These are phyloP conservation scores for Forficula auricularia DNA, from an alignment of 1,140 invertebrate species.

Conservation along the genomic window DNA sequence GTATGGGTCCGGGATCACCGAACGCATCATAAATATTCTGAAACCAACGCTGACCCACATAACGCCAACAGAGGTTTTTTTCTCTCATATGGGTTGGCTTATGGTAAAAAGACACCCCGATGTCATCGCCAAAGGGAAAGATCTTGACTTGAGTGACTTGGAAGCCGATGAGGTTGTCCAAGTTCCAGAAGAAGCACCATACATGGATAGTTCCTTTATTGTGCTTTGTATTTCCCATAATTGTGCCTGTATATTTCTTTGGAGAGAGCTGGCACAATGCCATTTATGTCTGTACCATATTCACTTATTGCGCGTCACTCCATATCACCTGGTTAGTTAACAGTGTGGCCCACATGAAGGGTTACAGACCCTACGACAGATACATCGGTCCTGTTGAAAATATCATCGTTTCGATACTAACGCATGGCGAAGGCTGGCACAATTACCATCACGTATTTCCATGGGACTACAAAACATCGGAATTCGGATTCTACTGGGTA, in stretches of 20 bases:
- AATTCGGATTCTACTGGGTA: conserved; percentile 19
- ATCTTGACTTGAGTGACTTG: conserved; percentile 36
- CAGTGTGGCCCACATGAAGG: conserved; percentile 48
- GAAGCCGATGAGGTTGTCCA: conserved; percentile 34
- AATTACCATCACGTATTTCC: conserved; percentile 67
- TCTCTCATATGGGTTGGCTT: conserved; percentile 45
- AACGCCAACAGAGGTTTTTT: conserved; percentile 46
- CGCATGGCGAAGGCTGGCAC: conserved; percentile 50
- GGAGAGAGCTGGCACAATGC: conserved; percentile 28
- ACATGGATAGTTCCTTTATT: conserved; percentile 18
- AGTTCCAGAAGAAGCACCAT: conserved; percentile 28
- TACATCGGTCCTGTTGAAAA: conserved; percentile 39
- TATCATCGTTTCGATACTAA: conserved; percentile 34
- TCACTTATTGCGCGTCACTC: conserved; percentile 34
- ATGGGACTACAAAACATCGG: conserved; percentile 29
- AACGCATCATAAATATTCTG: conserved; percentile 45
- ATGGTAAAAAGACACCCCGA: conserved; percentile 42
- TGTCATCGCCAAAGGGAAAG: conserved; percentile 35
- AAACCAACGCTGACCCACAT: conserved; percentile 46
- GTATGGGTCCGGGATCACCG: conserved; percentile 41
- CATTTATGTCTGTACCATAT: conserved; percentile 15
- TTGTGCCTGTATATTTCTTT: conserved; percentile 37
- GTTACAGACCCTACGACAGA: conserved; percentile 46
- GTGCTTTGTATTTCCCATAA: conserved; percentile 29
- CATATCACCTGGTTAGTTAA: conserved; percentile 56